These are phyloP conservation scores for Dallia pectoralis DNA, from an alignment of 2,797 vertebrate species.

Conservation along the genomic window DNA sequence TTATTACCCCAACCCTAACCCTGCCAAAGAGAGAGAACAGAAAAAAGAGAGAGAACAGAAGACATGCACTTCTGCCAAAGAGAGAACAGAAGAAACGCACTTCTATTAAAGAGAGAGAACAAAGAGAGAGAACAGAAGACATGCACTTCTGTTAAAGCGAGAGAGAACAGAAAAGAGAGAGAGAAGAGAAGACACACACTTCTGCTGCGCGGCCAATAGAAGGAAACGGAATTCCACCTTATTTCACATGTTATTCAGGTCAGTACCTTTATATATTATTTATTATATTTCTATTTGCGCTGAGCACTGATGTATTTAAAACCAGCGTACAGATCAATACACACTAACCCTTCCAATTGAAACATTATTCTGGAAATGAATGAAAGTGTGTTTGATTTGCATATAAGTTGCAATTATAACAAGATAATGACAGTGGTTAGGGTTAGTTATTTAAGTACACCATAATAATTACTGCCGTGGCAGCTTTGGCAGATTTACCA, in stretches of 20 bases:
- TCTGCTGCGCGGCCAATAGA: not conserved
- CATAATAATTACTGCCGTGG: not conserved
- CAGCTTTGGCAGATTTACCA: not conserved
- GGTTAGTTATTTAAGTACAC: conserved; percentile 56
- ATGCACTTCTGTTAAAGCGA: not conserved
- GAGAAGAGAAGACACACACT: not conserved
- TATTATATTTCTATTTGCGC: not conserved
- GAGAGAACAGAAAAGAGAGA: not conserved
- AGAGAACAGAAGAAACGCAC: not conserved
- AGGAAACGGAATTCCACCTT: conserved; percentile 11
- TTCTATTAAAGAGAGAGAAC: no score
- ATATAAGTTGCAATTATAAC: conserved; percentile 59
- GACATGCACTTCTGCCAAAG: not conserved
- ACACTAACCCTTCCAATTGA: conserved; percentile 54
- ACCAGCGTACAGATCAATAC: conserved; percentile 16
- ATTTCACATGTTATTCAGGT: conserved; percentile 47
- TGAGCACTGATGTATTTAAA: conserved; percentile 14
- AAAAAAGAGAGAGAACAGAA: not conserved
- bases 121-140: not conserved
- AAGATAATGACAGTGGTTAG: conserved; percentile 61
- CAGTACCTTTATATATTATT: no score
- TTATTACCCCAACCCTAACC: no score
- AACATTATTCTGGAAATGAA: conserved; percentile 22
- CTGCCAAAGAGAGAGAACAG: not conserved
- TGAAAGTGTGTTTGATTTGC: conserved; percentile 58